phyloP scores from a whole-genome alignment of 2,113 vertebrate species.

The Lipophrys pholis region DNA sequence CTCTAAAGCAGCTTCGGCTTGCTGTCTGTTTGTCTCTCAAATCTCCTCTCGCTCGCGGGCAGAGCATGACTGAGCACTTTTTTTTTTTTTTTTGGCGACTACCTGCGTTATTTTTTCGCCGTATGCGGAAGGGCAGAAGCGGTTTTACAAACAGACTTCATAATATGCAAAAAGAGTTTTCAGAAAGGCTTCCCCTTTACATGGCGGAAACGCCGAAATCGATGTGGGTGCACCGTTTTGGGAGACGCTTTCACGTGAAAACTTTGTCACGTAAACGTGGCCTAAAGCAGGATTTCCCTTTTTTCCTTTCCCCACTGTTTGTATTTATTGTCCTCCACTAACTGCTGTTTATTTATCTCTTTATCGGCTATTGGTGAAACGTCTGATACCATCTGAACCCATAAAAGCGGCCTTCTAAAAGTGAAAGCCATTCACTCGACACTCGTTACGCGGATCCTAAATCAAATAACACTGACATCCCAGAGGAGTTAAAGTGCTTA shows the following conservation, averaged over 20 bases:
- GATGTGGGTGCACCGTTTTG: too few species aligned
- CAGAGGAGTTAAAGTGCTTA: neutral
- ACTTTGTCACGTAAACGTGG: too few species aligned
- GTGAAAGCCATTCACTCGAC: constrained; percentile 3
- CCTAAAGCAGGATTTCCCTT: neutral
- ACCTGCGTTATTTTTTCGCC: constrained; percentile 37
- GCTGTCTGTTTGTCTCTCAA: constrained; percentile 55
- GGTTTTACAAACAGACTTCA: constrained; percentile 7
- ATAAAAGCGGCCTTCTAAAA: neutral
- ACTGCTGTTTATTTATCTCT: neutral
- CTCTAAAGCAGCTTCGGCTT: constrained; percentile 45
- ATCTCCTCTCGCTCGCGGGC: constrained; percentile 29
- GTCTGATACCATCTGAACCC: neutral
- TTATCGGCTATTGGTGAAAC: neutral
- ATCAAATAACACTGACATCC: neutral
- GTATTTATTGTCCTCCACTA: neutral
- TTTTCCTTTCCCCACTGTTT: neutral
- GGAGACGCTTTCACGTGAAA: too few species aligned
- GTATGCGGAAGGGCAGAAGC: neutral
- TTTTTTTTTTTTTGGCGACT: constrained; percentile 17
- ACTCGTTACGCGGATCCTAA: neutral
- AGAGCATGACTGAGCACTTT: constrained; percentile 19
- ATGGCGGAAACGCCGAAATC: too few species aligned
- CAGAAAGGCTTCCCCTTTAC: neutral
- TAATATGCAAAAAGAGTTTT: neutral